Base-by-base conservation (phyloP, 2,888 invertebrate genomes). In the Bugula neritina region DNA sequence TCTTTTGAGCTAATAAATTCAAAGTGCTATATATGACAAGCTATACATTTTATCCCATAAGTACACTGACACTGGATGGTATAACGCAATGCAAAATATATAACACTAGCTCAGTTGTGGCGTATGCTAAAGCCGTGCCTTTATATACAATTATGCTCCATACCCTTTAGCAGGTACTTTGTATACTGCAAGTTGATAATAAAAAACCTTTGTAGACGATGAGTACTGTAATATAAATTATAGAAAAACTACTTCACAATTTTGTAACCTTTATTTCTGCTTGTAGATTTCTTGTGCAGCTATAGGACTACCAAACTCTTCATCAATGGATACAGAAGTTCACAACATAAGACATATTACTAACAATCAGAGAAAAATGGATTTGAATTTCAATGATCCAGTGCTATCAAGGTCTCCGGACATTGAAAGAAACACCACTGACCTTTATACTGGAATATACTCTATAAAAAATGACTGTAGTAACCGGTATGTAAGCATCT, bases 251-350 rank as follows among this genome's bases (percentile, higher is more conserved):
- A n/a, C n/a, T n/a, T n/a, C n/a, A n/a, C n/a, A n/a, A n/a, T n/a
- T n/a, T n/a, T n/a, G n/a, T n/a, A n/a, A n/a, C n/a, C n/a, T n/a
- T n/a, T n/a, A n/a, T n/a, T n/a, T n/a, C n/a, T n/a, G 3, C n/a
- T 63, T 63, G 63, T 31, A 63, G 63, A 31, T 63, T 31, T 63
- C 31, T 31, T 63, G 63, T 34, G 27, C 63, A 13, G 63, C 27
- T 13, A 63, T 63, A 10, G 43, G 43, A 43, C 43, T 43, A 43
- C 43, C 63, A 10, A 27, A 63, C 27, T 25, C 25, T 25, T 13
- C 31, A 63, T 29, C 63, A 25, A 21, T 63, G 34, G 27, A 43
- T 17, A 17, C 5, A 43, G 10, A 5, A 43, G 43, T 43, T 43
- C 43, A 17, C 10, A 43, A 17, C 43, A 43, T 43, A 43, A 43